Percentiles rank a stretch among this genome's conserved stretches.
Evolutionary conservation across 2,888 invertebrate species (phyloP).

Genomic region (Stratiomys singularior): DNA sequence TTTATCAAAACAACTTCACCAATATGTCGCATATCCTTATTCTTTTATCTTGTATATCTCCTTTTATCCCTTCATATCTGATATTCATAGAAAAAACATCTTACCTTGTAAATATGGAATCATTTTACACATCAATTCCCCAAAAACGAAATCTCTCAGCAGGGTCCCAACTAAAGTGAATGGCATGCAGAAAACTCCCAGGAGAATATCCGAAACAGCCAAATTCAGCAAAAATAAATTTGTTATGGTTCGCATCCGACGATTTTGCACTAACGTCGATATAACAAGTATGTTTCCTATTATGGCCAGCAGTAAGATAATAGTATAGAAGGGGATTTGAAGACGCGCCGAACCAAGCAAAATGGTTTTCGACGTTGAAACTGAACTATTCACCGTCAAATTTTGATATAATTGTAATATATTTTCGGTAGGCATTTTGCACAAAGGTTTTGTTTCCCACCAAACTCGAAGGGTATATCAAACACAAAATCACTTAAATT

Average conservation of each 20-base stretch:
- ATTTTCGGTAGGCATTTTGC: slow-evolving; percentile 16
- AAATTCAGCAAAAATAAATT: slow-evolving; percentile 81
- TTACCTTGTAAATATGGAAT: slow-evolving; percentile 80
- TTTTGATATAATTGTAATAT: neutral
- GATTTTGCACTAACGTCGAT: slow-evolving; percentile 77
- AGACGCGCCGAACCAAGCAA: slow-evolving; percentile 48
- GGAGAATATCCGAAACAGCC: slow-evolving; percentile 76
- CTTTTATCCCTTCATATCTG: too few relatives aligned
- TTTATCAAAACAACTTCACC: too few relatives aligned
- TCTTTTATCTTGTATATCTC: too few relatives aligned
- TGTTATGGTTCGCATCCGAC: slow-evolving; percentile 82
- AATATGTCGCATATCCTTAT: too few relatives aligned
- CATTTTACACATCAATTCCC: slow-evolving; percentile 76
- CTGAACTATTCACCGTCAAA: slow-evolving; percentile 23
- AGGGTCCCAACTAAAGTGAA: slow-evolving; percentile 77
- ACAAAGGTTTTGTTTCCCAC: neutral
- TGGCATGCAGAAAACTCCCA: slow-evolving; percentile 82
- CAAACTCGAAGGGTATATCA: neutral
- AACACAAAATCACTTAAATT: neutral
- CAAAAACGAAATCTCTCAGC: slow-evolving; percentile 77
- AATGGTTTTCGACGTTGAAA: neutral
- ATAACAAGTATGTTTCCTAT: slow-evolving; percentile 84
- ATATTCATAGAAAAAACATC: slow-evolving; percentile 50
- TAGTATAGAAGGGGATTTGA: slow-evolving; percentile 72
- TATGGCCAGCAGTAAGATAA: slow-evolving; percentile 81